These are phyloP conservation scores for Scopus umbretta DNA, from an alignment of 2,113 vertebrate genomes.

Conservation along the genomic window DNA sequence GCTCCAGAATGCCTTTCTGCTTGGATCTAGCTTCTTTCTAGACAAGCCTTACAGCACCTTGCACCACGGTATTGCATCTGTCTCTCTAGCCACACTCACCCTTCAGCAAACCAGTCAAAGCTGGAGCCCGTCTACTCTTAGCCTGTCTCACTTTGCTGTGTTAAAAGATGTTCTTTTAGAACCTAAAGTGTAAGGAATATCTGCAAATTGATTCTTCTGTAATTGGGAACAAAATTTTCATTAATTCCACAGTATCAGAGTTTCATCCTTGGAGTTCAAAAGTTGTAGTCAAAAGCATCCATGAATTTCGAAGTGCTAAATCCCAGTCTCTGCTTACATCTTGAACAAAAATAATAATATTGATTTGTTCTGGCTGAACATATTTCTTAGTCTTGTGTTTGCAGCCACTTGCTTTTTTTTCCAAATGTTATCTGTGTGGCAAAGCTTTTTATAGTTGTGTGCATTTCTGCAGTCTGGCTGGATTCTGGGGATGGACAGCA, in stretches of 20 bases:
- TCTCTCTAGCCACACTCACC: not conserved
- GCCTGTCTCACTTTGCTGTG: not conserved
- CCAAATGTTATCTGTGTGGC: not conserved
- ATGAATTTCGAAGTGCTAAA: not conserved
- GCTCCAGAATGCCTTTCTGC: not conserved
- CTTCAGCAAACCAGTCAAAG: not conserved
- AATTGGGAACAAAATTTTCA: not conserved
- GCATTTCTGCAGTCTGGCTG: not conserved
- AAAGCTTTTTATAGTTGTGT: not conserved
- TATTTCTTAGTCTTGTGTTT: not conserved
- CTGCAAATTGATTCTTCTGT: not conserved
- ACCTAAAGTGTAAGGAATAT: not conserved
- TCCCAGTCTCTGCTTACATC: not conserved
- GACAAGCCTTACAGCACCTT: not conserved
- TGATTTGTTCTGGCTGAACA: not conserved
- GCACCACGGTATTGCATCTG: accelerated
- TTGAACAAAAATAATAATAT: not conserved
- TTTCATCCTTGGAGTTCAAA: not conserved
- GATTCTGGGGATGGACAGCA: not conserved
- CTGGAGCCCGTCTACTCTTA: not conserved
- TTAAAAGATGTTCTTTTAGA: not conserved
- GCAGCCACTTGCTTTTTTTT: not conserved
- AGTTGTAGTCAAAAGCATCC: not conserved
- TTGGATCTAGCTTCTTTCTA: not conserved
- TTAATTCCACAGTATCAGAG: not conserved